Percentiles rank a stretch among this genome's conserved stretches.
Evolutionary conservation across 2,113 vertebrate genomes (phyloP).

Genomic region (Scomber scombrus): DNA sequence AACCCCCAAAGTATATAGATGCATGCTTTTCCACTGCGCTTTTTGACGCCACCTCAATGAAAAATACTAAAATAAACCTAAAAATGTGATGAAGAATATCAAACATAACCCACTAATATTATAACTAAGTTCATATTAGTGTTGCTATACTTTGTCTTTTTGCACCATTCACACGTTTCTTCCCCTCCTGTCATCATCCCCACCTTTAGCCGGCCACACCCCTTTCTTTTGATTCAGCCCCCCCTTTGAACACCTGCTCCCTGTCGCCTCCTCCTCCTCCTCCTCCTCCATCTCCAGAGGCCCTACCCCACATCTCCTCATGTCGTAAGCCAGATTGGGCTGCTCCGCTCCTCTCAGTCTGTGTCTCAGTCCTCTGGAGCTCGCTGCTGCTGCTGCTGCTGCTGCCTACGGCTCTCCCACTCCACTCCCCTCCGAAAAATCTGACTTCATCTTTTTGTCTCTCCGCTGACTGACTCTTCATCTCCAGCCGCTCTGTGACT

Average conservation of each 20-base stretch:
- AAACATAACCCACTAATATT: too few relatives aligned
- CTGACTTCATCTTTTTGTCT: not conserved
- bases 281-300: conserved; percentile 34
- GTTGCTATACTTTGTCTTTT: too few relatives aligned
- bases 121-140: too few relatives aligned
- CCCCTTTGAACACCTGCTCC: conserved; percentile 66
- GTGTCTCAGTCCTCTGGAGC: not conserved
- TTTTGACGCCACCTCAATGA: too few relatives aligned
- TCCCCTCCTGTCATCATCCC: conserved; percentile 10
- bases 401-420: too few relatives aligned
- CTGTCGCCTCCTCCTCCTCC: conserved; percentile 33
- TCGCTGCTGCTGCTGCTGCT: not conserved
- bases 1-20: too few relatives aligned
- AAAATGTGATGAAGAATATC: too few relatives aligned
- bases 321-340: conserved; percentile 1
- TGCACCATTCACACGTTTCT: conserved; percentile 38
- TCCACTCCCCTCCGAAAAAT: not conserved
- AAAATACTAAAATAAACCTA: too few relatives aligned
- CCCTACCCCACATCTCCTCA: conserved; percentile 36
- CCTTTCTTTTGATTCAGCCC: conserved; percentile 12
- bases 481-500: not conserved
- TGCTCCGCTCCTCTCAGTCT: conserved; percentile 23
- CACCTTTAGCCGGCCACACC: conserved; percentile 46
- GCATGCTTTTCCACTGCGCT: too few relatives aligned
- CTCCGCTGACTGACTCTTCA: conserved; percentile 16